Conservation (phyloP, 1,140 invertebrate species). For the Sitodiplosis mosellana region DNA sequence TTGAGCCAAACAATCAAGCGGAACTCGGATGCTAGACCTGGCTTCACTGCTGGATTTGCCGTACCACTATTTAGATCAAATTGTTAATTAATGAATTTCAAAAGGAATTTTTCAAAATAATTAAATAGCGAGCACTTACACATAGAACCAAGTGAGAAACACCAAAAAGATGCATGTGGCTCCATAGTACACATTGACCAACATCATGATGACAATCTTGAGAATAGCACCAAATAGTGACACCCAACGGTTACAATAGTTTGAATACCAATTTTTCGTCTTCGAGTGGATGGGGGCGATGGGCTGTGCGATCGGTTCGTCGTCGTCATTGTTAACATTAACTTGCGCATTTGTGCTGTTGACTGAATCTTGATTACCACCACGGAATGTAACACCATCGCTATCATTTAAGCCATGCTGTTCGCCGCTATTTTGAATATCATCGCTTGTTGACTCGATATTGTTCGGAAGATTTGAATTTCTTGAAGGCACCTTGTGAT, state of each 20-base stretch:
- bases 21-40: slow-evolving; percentile 76
- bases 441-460: background rate
- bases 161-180: slow-evolving; percentile 60
- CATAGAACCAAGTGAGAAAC: slow-evolving; percentile 79
- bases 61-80: slow-evolving; percentile 34
- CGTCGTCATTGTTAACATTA: slow-evolving; percentile 12
- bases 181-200: slow-evolving; percentile 85
- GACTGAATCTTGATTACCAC: slow-evolving; percentile 1
- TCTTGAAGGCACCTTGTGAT: background rate
- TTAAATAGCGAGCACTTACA: slow-evolving; percentile 25
- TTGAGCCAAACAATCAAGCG: slow-evolving; percentile 71
- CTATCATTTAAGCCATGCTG: background rate
- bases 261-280: slow-evolving; percentile 83
- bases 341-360: slow-evolving; percentile 13
- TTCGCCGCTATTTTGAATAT: background rate
- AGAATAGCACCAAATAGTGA: slow-evolving; percentile 68
- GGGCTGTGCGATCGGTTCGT: slow-evolving; percentile 29
- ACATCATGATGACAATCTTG: slow-evolving; percentile 78
- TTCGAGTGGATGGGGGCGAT: slow-evolving; percentile 54
- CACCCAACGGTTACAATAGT: slow-evolving; percentile 82
- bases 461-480: background rate
- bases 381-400: slow-evolving; percentile 6
- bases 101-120: background rate
- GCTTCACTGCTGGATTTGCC: slow-evolving; percentile 84
- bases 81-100: background rate